Base-by-base conservation (phyloP, 2,888 invertebrate species). In the Nudaria mundana region DNA sequence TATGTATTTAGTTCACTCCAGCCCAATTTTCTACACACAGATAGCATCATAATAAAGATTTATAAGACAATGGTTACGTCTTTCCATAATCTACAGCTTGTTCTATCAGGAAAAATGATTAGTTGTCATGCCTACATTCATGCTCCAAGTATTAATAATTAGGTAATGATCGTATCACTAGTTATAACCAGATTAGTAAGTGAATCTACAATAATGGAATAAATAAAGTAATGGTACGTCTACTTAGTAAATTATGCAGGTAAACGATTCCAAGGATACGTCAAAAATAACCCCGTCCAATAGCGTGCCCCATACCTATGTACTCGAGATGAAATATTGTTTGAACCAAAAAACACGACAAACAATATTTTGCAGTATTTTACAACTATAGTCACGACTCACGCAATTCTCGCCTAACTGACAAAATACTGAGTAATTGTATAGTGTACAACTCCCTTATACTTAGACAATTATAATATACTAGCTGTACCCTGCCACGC, bases 291-390 rank as follows among this genome's bases (percentile, higher is more conserved):
- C 67, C 60, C 63, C 43, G 47, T 46, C 42, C 52, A 47, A 64
- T 76, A 51, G 63, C 79, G 71, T 78, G 79, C 46, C 50, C 38
- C 40, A 37, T 43, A 43, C 56, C 65, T 67, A 67, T 78, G 63
- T 71, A 57, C 58, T 55, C 53, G 70, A 76, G 78, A 80, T 80
- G 71, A 79, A 78, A 79, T 79, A 78, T 79, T 68, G 78, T 71
- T 70, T 65, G 63, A 68, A 56, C 39, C 57, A 59, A 66, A 74
- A 69, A 71, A 72, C 66, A 71, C 65, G 72, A 72, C 72, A 69
- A 59, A 67, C 56, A 62, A 46, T 52, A 62, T 63, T 70, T 56
- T 50, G 54, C 46, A 37, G 39, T 56, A 55, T 44, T 53, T n/a
- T 54, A 58, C 45, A 56, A 60, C 65, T 65, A 65, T 54, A 32